A percentile compares a stretch with the other conserved stretches of the same genome.
These are phyloP conservation scores for Enteromius radiatus DNA, from an alignment of 2,797 vertebrate genomes.

Conservation along the genomic window DNA sequence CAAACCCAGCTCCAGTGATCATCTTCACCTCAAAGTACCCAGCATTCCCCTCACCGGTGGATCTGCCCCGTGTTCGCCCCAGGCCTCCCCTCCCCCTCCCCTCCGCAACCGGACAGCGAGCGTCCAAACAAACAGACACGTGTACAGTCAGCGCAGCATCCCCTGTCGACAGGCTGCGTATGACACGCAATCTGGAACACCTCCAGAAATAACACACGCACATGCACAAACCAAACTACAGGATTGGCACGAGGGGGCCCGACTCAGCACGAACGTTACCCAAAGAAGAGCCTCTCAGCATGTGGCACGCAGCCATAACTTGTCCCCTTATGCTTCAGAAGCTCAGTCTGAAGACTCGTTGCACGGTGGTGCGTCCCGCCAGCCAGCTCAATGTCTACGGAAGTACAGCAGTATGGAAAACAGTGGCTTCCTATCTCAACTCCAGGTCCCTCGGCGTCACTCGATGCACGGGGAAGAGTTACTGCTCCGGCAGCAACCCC, in stretches of 20 bases:
- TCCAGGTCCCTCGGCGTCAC: conserved; percentile 73
- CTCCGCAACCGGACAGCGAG: conserved; percentile 71
- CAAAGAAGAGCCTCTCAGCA: conserved; percentile 65
- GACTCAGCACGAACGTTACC: conserved; percentile 80
- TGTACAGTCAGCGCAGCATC: conserved; percentile 62
- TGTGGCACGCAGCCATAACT: conserved; percentile 62
- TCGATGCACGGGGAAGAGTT: conserved; percentile 60
- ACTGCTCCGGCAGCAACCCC: conserved; percentile 46
- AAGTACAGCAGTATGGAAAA: conserved; percentile 76
- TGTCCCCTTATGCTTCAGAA: conserved; percentile 65
- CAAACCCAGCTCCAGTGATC: conserved; percentile 48
- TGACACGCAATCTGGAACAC: background rate
- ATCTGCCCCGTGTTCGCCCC: conserved; percentile 64
- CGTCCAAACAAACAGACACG: conserved; percentile 68
- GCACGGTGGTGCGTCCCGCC: conserved; percentile 67
- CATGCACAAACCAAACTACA: conserved; percentile 25
- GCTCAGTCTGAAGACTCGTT: conserved; percentile 57
- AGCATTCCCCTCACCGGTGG: conserved; percentile 57
- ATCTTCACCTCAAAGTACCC: conserved; percentile 45
- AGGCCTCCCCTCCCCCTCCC: conserved; percentile 63
- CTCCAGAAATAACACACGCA: conserved; percentile 59
- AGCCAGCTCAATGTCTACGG: conserved; percentile 55
- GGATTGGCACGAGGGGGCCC: conserved; percentile 80
- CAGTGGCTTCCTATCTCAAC: conserved; percentile 75
- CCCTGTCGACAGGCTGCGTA: conserved; percentile 39